Percentiles rank a stretch among this genome's conserved stretches.
Evolutionary conservation across 64 coral and sea anemone species (phyloP).

Genomic region (Porites lutea): DNA sequence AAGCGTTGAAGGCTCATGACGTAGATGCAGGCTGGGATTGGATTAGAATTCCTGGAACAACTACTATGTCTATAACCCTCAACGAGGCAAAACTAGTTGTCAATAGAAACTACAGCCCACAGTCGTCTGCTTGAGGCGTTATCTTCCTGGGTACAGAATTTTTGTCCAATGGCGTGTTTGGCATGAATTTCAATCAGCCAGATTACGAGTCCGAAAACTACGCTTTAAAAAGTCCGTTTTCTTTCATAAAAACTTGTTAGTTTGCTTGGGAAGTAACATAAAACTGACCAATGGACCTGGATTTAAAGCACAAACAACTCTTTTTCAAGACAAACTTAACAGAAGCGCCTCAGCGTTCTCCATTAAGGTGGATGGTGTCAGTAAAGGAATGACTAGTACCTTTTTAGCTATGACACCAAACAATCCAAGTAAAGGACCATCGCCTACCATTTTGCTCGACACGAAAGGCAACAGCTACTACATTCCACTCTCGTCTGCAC

Average conservation of each 20-base stretch:
- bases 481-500: neutral
- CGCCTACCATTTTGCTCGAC: neutral
- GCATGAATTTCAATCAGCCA: slow-evolving; percentile 57
- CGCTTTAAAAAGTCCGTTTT: slow-evolving; percentile 76
- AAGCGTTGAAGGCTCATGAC: slow-evolving; percentile 34
- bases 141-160: slow-evolving; percentile 2
- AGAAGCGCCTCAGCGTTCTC: neutral
- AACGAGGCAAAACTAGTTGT: neutral
- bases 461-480: slow-evolving; percentile 59
- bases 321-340: slow-evolving; percentile 67
- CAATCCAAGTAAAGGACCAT: neutral
- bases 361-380: neutral
- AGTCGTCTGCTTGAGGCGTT: slow-evolving; percentile 42
- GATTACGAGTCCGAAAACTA: slow-evolving; percentile 20
- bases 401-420: neutral
- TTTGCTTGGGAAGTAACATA: slow-evolving; percentile 66
- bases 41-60: slow-evolving; percentile 65
- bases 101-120: slow-evolving; percentile 40
- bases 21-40: slow-evolving; percentile 70
- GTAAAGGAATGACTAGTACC: neutral
- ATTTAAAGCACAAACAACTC: slow-evolving; percentile 30
- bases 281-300: neutral
- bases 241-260: slow-evolving; percentile 66
- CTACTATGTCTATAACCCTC: slow-evolving; percentile 6
- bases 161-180: slow-evolving; percentile 55